These are phyloP conservation scores for Mongoloraphidia duomilia DNA, from an alignment of 2,888 invertebrate species.

Conservation along the genomic window DNA sequence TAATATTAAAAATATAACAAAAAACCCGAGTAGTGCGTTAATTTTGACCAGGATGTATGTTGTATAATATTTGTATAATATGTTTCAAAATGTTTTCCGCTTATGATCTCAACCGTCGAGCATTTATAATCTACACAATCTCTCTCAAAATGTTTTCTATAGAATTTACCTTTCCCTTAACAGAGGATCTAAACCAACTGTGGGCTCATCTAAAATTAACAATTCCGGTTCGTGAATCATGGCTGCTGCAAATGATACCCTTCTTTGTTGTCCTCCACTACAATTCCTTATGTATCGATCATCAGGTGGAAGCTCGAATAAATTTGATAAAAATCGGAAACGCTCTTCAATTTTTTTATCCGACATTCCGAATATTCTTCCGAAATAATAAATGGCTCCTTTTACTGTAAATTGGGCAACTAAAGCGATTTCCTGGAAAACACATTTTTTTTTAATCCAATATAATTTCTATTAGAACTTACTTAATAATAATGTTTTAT, in stretches of 20 bases:
- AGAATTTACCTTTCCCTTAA: slow-evolving; percentile 60
- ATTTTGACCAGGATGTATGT: no score
- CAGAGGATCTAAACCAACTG: slow-evolving; percentile 83
- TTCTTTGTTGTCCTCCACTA: slow-evolving; percentile 82
- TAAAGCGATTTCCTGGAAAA: slow-evolving; percentile 57
- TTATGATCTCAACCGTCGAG: no score
- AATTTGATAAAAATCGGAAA: slow-evolving; percentile 48
- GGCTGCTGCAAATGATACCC: slow-evolving; percentile 80
- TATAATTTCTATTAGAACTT: no score
- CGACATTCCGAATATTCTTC: slow-evolving; percentile 66
- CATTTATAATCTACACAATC: no score
- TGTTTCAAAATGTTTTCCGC: no score
- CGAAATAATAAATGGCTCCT: slow-evolving; percentile 78
- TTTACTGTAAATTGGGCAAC: slow-evolving; percentile 67
- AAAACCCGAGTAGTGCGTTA: no score
- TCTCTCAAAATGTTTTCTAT: neutral
- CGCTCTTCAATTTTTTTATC: slow-evolving; percentile 45
- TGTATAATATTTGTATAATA: no score
- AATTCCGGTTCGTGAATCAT: slow-evolving; percentile 79
- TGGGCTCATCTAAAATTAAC: slow-evolving; percentile 83
- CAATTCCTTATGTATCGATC: slow-evolving; percentile 49
- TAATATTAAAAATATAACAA: no score
- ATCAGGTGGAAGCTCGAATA: slow-evolving; percentile 63
- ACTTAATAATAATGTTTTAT: no score
- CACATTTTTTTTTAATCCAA: neutral